These are phyloP conservation scores for Micromussa lordhowensis DNA, from an alignment of 92 coral and sea anemone genomes.

Conservation along the genomic window DNA sequence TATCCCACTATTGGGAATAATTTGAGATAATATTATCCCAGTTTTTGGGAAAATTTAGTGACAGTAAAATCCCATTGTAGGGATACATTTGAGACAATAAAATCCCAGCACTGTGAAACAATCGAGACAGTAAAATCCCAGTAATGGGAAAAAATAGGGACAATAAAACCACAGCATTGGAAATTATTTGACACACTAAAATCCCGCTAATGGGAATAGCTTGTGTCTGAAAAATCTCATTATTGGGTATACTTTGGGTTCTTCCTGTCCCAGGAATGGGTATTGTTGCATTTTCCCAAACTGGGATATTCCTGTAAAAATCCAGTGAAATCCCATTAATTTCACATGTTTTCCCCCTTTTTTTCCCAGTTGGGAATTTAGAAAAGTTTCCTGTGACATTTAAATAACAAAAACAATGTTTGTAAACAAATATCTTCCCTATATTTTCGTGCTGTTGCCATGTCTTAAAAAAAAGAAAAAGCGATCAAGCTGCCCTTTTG, in stretches of 20 bases:
- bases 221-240: conserved; percentile 13
- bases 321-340: conserved; percentile 31
- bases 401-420: too few species aligned
- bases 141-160: too few species aligned
- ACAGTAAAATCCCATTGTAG: conserved; percentile 15
- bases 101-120: too few species aligned
- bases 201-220: conserved; percentile 19
- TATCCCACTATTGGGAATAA: conserved; percentile 10
- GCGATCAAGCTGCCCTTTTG: too few species aligned
- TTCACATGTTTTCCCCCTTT: conserved; percentile 36
- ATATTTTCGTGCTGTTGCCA: too few species aligned
- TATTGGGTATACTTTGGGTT: conserved; percentile 29
- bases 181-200: conserved; percentile 12
- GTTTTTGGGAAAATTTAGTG: background rate
- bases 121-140: too few species aligned
- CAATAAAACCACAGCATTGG: too few species aligned
- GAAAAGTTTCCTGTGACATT: conserved; percentile 28
- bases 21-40: background rate
- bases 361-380: conserved; percentile 29
- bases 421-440: too few species aligned
- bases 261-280: conserved; percentile 25
- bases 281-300: conserved; percentile 39
- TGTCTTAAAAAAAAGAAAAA: too few species aligned
- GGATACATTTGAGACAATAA: background rate
- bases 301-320: conserved; percentile 31